phyloP scores from a whole-genome alignment of 35 echinoderm and acorn worm species.

The Apostichopus parvimensis region DNA sequence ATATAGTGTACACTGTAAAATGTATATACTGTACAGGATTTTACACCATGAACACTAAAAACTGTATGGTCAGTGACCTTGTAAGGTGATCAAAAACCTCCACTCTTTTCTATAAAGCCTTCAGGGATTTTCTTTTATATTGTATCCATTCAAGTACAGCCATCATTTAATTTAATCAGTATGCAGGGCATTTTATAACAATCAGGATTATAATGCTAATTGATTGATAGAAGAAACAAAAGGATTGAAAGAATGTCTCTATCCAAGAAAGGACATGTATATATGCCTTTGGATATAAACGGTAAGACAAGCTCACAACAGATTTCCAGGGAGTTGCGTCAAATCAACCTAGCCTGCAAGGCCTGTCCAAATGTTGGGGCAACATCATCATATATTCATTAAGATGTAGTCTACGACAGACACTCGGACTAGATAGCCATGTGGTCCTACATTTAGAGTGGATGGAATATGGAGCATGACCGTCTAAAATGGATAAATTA shows the following conservation, averaged over 20 bases:
- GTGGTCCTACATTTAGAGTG: too few species aligned
- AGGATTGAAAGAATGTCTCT: neutral
- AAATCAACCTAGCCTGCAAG: neutral
- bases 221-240: neutral
- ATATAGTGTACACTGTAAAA: too few species aligned
- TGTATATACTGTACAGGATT: neutral
- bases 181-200: neutral
- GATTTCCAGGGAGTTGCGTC: neutral
- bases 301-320: neutral
- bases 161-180: neutral
- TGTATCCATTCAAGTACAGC: neutral
- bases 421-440: too few species aligned
- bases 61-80: constrained; percentile 28
- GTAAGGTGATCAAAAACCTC: constrained; percentile 24
- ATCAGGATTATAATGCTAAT: neutral
- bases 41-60: neutral
- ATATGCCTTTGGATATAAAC: neutral
- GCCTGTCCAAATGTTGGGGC: too few species aligned
- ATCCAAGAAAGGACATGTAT: neutral
- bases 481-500: too few species aligned
- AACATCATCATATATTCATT: too few species aligned
- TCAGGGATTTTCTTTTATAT: neutral
- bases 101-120: neutral
- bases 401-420: too few species aligned
- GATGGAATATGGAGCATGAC: too few species aligned